Conservation (phyloP, 1,140 invertebrate species). For the Propsilocerus akamusi region DNA sequence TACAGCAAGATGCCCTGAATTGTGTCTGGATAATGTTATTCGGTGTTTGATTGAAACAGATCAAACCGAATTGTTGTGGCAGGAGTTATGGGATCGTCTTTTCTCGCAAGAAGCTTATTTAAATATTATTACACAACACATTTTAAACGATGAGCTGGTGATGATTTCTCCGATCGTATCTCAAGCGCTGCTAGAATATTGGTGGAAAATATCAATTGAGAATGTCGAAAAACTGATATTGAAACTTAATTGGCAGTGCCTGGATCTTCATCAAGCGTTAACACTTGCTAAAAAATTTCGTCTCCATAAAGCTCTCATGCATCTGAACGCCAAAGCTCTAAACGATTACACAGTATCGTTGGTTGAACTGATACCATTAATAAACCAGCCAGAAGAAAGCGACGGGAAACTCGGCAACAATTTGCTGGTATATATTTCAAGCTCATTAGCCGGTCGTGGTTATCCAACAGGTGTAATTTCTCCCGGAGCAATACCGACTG, state of each 20-base stretch:
- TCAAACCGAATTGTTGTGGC: conserved; percentile 22
- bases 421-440: conserved; percentile 80
- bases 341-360: conserved; percentile 68
- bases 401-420: conserved; percentile 56
- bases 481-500: conserved; percentile 40
- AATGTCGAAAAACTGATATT: conserved; percentile 62
- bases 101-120: conserved; percentile 21
- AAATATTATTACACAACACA: conserved; percentile 27
- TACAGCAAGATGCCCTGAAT: conserved; percentile 17
- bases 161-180: conserved; percentile 39
- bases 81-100: conserved; percentile 27
- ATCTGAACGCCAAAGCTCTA: conserved; percentile 73
- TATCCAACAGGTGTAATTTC: conserved; percentile 78
- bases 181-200: conserved; percentile 41
- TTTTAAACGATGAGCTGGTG: conserved; percentile 23
- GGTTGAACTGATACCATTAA: conserved; percentile 47
- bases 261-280: conserved; percentile 78
- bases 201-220: conserved; percentile 32
- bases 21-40: conserved; percentile 18
- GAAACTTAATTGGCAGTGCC: conserved; percentile 59
- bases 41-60: conserved; percentile 20
- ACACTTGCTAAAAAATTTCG: conserved; percentile 57
- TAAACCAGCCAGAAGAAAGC: conserved; percentile 25
- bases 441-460: conserved; percentile 77
- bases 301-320: conserved; percentile 74